Conservation (phyloP, 2,888 invertebrate species). For the Leptinotarsa haldemani region DNA sequence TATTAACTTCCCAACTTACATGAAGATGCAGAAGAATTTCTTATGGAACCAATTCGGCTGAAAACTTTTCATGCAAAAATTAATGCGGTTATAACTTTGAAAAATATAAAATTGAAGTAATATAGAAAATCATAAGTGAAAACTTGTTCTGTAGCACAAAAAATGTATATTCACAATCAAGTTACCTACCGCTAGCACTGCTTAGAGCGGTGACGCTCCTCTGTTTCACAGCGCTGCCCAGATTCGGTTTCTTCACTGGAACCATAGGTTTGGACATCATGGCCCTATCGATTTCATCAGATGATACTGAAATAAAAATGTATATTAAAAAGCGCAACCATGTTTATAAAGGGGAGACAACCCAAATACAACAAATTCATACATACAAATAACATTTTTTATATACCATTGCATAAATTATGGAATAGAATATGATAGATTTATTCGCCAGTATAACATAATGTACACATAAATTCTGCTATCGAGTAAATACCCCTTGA, state of each 20-base stretch:
- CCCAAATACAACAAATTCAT: too few relatives aligned
- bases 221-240: constrained; percentile 62
- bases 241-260: constrained; percentile 62
- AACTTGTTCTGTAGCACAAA: constrained; percentile 30
- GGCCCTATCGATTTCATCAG: constrained; percentile 67
- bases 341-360: too few relatives aligned
- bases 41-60: constrained; percentile 59
- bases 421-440: too few relatives aligned
- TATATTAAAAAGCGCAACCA: too few relatives aligned
- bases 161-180: constrained; percentile 21
- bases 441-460: too few relatives aligned
- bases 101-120: constrained; percentile 39
- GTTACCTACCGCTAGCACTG: constrained; percentile 56
- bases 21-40: constrained; percentile 54
- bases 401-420: too few relatives aligned
- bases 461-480: too few relatives aligned
- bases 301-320: constrained; percentile 40
- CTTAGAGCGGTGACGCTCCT: constrained; percentile 60
- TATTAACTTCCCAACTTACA: constrained; percentile 55
- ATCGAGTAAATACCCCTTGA: too few relatives aligned
- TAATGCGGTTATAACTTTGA: constrained; percentile 29
- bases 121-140: constrained; percentile 14
- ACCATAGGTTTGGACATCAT: constrained; percentile 62
- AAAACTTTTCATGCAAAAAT: constrained; percentile 59
- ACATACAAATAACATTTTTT: too few relatives aligned